Evolutionary conservation across 1,140 invertebrate genomes (phyloP).

Genomic region (Pteromalus puparum): DNA sequence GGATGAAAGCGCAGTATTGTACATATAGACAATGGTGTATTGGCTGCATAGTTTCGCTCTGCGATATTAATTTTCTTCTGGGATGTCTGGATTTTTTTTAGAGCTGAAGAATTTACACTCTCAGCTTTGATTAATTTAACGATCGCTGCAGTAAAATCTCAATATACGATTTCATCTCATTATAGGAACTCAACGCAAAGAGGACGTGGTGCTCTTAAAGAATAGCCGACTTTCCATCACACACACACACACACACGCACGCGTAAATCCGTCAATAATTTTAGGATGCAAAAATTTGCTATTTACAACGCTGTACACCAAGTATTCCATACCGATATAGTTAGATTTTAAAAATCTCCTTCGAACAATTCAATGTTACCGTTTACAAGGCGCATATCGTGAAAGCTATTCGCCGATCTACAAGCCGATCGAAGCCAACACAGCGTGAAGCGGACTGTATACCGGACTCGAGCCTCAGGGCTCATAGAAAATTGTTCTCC

Average conservation of each 20-base stretch:
- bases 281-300: background rate
- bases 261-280: background rate
- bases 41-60: background rate
- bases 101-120: too few relatives aligned
- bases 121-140: background rate
- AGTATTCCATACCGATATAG: background rate
- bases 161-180: background rate
- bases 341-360: background rate
- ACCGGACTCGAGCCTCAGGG: background rate
- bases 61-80: background rate
- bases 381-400: background rate
- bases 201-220: background rate
- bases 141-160: background rate
- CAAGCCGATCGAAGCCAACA: constrained; percentile 26
- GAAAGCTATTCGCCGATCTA: constrained; percentile 24
- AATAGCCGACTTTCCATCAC: background rate
- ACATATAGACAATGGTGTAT: background rate
- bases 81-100: too few relatives aligned
- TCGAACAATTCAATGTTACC: background rate
- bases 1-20: background rate
- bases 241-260: too few relatives aligned
- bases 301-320: background rate
- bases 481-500: constrained; percentile 5
- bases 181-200: background rate
- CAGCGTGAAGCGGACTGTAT: constrained; percentile 16